phyloP scores from a whole-genome alignment of 2,113 vertebrate genomes.

The Pavo muticus region DNA sequence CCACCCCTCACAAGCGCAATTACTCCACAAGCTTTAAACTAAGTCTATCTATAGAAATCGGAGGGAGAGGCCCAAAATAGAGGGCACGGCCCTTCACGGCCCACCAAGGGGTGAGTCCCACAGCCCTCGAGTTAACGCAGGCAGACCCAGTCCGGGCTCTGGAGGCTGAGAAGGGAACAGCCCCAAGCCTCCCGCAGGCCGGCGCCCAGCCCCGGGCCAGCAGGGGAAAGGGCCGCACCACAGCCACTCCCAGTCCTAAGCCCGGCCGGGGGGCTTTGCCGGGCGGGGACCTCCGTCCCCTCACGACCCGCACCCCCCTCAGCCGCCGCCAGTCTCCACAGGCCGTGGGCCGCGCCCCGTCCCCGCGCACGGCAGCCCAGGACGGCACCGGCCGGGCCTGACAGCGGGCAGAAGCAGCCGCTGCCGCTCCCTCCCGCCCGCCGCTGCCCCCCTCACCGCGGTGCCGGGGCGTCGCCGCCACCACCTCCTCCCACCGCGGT shows the following conservation, averaged over 20 bases:
- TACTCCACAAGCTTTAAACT: background rate
- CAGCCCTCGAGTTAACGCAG: no score
- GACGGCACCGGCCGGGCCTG: no score
- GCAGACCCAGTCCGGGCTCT: fast-evolving
- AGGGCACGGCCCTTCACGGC: no score
- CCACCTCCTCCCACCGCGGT: background rate
- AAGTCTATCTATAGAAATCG: background rate
- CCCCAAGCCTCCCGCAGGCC: background rate
- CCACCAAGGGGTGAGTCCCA: background rate
- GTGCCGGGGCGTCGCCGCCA: background rate
- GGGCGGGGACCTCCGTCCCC: no score
- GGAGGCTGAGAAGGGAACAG: background rate
- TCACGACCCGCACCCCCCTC: background rate
- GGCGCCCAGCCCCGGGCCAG: background rate
- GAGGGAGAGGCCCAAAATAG: background rate
- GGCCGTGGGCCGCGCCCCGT: background rate
- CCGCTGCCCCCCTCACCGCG: background rate
- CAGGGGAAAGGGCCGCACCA: background rate
- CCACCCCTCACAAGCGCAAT: background rate
- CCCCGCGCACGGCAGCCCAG: background rate
- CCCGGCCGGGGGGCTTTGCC: no score
- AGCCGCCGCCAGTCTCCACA: background rate
- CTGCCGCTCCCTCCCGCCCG: background rate
- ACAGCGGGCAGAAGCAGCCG: no score
- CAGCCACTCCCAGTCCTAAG: no score